Evolutionary conservation across 2,888 invertebrate species (phyloP).

Genomic region (Ernsta delagoae): DNA sequence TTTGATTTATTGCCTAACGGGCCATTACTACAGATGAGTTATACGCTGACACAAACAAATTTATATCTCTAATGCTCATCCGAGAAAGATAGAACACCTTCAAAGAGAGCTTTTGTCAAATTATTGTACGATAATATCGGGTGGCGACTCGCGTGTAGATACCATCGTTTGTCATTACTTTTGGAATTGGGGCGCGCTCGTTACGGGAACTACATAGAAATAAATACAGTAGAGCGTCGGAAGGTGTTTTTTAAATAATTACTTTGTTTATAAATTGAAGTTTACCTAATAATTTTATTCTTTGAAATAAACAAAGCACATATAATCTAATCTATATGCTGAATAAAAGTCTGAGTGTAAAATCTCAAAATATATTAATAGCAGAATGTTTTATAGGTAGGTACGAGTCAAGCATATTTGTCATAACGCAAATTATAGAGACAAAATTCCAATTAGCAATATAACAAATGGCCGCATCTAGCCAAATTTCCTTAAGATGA

Average conservation of each 20-base stretch:
- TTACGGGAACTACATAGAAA: slow-evolving; percentile 35
- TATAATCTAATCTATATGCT: too few species aligned
- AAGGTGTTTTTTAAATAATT: too few species aligned
- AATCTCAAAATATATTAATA: neutral
- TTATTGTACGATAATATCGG: slow-evolving; percentile 56
- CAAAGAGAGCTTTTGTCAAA: slow-evolving; percentile 57
- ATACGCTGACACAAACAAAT: slow-evolving; percentile 36
- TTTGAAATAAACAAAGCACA: neutral
- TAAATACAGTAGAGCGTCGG: slow-evolving; percentile 12
- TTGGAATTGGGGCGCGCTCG: slow-evolving; percentile 53
- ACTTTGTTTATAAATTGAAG: too few species aligned
- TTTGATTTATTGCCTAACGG: slow-evolving; percentile 35
- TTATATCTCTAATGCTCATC: slow-evolving; percentile 47
- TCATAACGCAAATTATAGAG: slow-evolving; percentile 10
- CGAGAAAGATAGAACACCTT: slow-evolving; percentile 48
- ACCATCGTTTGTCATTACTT: slow-evolving; percentile 61
- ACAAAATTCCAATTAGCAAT: slow-evolving; percentile 20
- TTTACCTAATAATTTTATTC: too few species aligned
- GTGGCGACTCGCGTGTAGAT: slow-evolving; percentile 52
- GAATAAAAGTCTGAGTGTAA: neutral
- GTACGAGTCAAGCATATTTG: neutral
- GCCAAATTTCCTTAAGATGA: slow-evolving; percentile 58
- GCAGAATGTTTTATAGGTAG: too few species aligned
- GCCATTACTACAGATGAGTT: slow-evolving; percentile 37
- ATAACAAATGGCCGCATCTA: slow-evolving; percentile 50